Conservation (phyloP, 2,797 vertebrate genomes). For the Lithobates pipiens region DNA sequence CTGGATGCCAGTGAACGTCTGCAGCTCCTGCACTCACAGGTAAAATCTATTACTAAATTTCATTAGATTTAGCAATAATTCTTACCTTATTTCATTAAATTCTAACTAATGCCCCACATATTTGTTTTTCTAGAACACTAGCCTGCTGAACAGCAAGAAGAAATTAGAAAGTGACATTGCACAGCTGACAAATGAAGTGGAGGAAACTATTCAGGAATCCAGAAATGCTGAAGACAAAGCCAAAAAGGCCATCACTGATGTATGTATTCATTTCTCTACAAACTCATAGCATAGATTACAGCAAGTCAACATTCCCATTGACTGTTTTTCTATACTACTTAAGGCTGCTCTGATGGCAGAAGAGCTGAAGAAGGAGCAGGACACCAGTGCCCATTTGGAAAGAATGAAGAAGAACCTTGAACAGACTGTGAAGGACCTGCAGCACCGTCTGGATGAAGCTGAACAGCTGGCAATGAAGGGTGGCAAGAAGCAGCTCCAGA, state of each 20-base stretch:
- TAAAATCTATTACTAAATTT: conserved; percentile 48
- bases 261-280: background rate
- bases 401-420: conserved; percentile 81
- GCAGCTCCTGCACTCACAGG: conserved; percentile 79
- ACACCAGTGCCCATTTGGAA: conserved; percentile 32
- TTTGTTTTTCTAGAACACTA: conserved; percentile 44
- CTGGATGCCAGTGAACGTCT: conserved; percentile 78
- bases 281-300: too few relatives aligned
- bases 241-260: conserved; percentile 63
- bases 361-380: conserved; percentile 36
- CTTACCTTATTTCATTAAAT: background rate
- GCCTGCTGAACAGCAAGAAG: conserved; percentile 60
- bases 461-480: conserved; percentile 83
- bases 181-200: conserved; percentile 58
- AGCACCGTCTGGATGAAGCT: conserved; percentile 75
- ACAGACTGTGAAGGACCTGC: conserved; percentile 84
- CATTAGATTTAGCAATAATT: background rate
- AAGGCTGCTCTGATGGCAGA: conserved; percentile 84
- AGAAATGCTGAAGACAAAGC: conserved; percentile 64
- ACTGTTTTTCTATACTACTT: background rate
- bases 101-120: background rate
- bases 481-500: conserved; percentile 90
- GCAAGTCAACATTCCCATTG: background rate
- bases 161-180: conserved; percentile 60
- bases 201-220: conserved; percentile 56